Conservation (phyloP, 2,888 invertebrate species). For the Dione juno region DNA sequence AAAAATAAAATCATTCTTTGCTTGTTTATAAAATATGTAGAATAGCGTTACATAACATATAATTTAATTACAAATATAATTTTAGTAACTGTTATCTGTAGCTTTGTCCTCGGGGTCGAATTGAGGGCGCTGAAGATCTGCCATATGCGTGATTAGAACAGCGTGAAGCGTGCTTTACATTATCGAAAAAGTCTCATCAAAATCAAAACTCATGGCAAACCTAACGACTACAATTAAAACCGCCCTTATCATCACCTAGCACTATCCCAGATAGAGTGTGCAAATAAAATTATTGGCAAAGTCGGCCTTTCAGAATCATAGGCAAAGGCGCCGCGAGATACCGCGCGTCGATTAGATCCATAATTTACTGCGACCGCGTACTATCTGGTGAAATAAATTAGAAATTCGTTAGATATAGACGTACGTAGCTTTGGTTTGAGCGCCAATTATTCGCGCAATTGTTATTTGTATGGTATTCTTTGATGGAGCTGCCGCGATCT, state of each 20-base stretch:
- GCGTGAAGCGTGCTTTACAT: too few relatives aligned
- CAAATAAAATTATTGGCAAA: constrained; percentile 70
- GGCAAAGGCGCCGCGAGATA: constrained; percentile 81
- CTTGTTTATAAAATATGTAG: too few relatives aligned
- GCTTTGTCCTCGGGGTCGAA: too few relatives aligned
- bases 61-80: too few relatives aligned
- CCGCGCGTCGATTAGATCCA: constrained; percentile 77
- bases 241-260: constrained; percentile 61
- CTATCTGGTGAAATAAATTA: constrained; percentile 80
- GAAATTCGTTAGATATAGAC: constrained; percentile 83
- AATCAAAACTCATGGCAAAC: neutral
- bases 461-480: constrained; percentile 47
- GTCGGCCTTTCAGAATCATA: constrained; percentile 71
- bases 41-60: too few relatives aligned
- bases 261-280: constrained; percentile 56
- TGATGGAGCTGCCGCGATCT: constrained; percentile 26
- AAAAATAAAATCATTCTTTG: too few relatives aligned
- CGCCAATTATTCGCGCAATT: constrained; percentile 72
- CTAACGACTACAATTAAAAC: constrained; percentile 49
- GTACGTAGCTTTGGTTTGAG: constrained; percentile 74
- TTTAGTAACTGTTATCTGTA: too few relatives aligned
- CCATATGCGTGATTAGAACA: too few relatives aligned
- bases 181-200: neutral
- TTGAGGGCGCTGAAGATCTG: too few relatives aligned
- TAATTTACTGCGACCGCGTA: constrained; percentile 72